These are phyloP conservation scores for Stenoptilia bipunctidactyla DNA, from an alignment of 2,888 invertebrate species.

Conservation along the genomic window DNA sequence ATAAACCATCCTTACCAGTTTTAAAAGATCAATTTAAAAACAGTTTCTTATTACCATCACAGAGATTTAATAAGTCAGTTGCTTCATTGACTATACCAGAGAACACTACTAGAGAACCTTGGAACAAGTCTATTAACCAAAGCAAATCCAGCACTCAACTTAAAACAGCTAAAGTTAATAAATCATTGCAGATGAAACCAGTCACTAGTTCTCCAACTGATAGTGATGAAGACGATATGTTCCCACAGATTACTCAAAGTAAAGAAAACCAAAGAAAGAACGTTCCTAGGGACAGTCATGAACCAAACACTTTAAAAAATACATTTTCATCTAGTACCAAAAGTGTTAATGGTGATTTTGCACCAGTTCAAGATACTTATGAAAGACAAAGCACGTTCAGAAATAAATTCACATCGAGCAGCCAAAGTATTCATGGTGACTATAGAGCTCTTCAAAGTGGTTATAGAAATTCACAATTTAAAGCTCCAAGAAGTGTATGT, in stretches of 20 bases:
- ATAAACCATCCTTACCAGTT: conserved; percentile 13
- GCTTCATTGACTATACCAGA: conserved; percentile 25
- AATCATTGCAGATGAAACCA: neutral
- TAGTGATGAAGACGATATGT: conserved; percentile 10
- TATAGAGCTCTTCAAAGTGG: no score
- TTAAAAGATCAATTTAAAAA: conserved; percentile 38
- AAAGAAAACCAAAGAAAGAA: neutral
- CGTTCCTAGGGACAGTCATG: no score
- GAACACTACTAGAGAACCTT: conserved; percentile 5
- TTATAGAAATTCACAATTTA: neutral
- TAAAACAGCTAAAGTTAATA: neutral
- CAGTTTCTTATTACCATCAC: conserved; percentile 35
- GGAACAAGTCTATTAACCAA: neutral
- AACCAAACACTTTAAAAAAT: no score
- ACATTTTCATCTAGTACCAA: no score
- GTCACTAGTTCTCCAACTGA: neutral
- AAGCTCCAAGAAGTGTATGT: conserved; percentile 12
- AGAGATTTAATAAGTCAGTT: conserved; percentile 37
- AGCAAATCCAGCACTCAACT: no score
- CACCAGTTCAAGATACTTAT: no score
- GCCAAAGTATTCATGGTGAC: conserved; percentile 1
- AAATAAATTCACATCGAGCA: neutral
- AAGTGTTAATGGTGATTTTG: no score
- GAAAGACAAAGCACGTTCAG: no score
- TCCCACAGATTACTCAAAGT: neutral